Conservation (phyloP, 2,113 vertebrate genomes). For the Amblyopsis rosae region DNA sequence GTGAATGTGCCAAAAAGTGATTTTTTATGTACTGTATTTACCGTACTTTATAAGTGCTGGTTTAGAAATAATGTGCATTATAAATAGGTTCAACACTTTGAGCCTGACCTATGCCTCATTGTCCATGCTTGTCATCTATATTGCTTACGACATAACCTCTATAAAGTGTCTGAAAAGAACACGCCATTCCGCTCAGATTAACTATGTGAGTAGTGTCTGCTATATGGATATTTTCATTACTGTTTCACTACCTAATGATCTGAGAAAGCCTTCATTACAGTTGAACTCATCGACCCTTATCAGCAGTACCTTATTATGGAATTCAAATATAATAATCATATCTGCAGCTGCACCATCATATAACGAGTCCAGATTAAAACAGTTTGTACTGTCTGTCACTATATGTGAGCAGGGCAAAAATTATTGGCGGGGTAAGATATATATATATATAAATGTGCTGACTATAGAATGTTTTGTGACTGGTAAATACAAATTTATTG, state of each 20-base stretch:
- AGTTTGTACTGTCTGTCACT: constrained; percentile 27
- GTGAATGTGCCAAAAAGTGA: too few relatives aligned
- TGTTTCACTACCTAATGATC: constrained; percentile 47
- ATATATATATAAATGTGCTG: neutral
- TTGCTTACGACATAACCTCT: too few relatives aligned
- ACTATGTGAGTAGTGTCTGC: neutral
- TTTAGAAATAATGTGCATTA: too few relatives aligned
- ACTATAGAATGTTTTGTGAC: neutral
- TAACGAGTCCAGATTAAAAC: constrained; percentile 28
- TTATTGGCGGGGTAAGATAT: constrained; percentile 9
- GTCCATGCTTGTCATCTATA: too few relatives aligned
- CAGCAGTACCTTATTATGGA: constrained; percentile 32
- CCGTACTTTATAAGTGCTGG: too few relatives aligned
- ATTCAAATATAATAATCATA: constrained; percentile 50
- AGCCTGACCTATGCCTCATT: too few relatives aligned
- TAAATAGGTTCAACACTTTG: too few relatives aligned
- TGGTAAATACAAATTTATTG: neutral
- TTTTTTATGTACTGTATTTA: too few relatives aligned
- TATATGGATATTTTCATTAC: constrained; percentile 30
- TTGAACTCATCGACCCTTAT: constrained; percentile 31
- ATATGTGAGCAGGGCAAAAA: constrained; percentile 10
- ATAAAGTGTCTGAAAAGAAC: too few relatives aligned
- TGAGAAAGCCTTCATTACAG: constrained; percentile 45
- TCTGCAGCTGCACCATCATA: constrained; percentile 12
- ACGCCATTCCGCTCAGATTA: neutral